A percentile compares a stretch with the other conserved stretches of the same genome.
Conservation (phyloP, 2,888 invertebrate species). For the Portevinia maculata region DNA sequence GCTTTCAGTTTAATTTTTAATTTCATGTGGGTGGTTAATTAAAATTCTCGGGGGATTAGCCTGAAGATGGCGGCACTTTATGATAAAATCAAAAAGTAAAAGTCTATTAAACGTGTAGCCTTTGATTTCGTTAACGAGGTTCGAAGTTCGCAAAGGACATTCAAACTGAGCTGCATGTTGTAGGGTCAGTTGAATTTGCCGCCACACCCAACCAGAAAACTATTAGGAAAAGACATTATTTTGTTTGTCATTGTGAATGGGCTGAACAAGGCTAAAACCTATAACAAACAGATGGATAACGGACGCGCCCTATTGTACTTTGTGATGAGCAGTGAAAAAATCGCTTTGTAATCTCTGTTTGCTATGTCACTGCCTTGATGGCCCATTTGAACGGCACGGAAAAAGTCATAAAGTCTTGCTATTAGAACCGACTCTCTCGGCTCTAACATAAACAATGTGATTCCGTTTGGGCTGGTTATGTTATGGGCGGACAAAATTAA, state of each 20-base stretch:
- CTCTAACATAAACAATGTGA: conserved; percentile 9
- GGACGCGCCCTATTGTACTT: conserved; percentile 36
- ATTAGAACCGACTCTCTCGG: conserved; percentile 21
- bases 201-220: conserved; percentile 27
- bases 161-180: not conserved
- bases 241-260: conserved; percentile 31
- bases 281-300: conserved; percentile 12
- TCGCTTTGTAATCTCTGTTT: conserved; percentile 25
- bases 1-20: conserved; percentile 24
- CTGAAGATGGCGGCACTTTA: conserved; percentile 8
- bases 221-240: conserved; percentile 27
- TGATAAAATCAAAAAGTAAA: conserved; percentile 22
- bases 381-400: conserved; percentile 29
- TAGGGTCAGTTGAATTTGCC: not conserved
- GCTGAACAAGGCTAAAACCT: not conserved
- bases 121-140: conserved; percentile 47
- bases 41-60: conserved; percentile 21
- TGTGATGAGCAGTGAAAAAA: conserved; percentile 39
- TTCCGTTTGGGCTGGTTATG: conserved; percentile 5
- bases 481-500: not conserved
- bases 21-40: conserved; percentile 45
- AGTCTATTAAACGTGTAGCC: conserved; percentile 28
- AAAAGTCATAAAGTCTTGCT: conserved; percentile 20
- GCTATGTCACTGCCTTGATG: conserved; percentile 3
- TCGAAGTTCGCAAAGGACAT: conserved; percentile 15